phyloP scores from a whole-genome alignment of 2,113 vertebrate species.

The Pampusana beccarii region DNA sequence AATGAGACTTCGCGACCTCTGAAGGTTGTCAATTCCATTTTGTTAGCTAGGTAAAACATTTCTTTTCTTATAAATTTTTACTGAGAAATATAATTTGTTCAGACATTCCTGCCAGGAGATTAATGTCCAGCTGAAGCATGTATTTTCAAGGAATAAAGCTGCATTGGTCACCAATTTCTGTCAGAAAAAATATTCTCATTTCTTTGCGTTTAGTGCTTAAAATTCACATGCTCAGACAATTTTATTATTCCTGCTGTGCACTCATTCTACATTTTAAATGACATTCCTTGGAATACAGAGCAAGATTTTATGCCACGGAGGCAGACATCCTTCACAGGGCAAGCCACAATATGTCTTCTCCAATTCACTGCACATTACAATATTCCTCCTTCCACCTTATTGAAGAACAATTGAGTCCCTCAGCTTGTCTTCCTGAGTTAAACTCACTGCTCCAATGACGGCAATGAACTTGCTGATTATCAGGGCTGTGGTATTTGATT shows the following conservation, averaged over 20 bases:
- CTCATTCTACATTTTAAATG: conserved; percentile 45
- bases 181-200: not conserved
- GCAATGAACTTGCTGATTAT: not conserved
- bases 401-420: not conserved
- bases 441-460: not conserved
- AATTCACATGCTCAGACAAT: conserved; percentile 18
- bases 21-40: not conserved
- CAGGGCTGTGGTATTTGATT: not conserved
- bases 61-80: not conserved
- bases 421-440: not conserved
- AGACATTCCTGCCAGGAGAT: conserved; percentile 31
- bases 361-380: not conserved
- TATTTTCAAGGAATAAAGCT: not conserved
- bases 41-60: not conserved
- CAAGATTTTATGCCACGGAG: not conserved
- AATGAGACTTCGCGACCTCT: not conserved
- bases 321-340: conserved; percentile 27
- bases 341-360: conserved; percentile 12
- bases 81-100: conserved; percentile 30
- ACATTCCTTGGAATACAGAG: conserved; percentile 34
- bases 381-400: not conserved
- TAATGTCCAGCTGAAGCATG: not conserved
- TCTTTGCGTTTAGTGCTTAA: conserved; percentile 20
- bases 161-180: not conserved
- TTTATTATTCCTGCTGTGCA: conserved; percentile 13